Percentiles rank a stretch among this genome's conserved stretches.
Evolutionary conservation across 2,113 vertebrate species (phyloP).

Genomic region (Neopipo cinnamomea): DNA sequence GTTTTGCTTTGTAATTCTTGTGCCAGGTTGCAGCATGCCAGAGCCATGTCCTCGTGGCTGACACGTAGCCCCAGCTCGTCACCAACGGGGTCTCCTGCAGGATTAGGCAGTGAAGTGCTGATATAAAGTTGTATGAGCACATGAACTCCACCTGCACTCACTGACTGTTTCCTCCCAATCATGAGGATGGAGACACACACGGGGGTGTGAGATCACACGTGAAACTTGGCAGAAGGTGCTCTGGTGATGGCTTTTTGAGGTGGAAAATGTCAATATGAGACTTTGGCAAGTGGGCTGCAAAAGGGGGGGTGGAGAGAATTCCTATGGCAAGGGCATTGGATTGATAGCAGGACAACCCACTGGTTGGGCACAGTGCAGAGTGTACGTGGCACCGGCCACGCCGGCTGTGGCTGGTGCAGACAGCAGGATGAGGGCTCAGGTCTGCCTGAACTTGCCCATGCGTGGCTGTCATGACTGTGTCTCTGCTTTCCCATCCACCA

Average conservation of each 20-base stretch:
- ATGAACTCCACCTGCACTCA: fast-evolving
- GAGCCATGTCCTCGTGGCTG: not conserved
- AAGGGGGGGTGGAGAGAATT: not conserved
- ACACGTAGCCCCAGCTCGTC: not conserved
- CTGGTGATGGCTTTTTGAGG: not conserved
- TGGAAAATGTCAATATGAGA: fast-evolving
- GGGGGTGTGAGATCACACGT: fast-evolving
- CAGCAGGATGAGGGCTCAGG: not conserved
- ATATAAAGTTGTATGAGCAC: fast-evolving
- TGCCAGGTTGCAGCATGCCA: not conserved
- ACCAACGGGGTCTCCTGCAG: not conserved
- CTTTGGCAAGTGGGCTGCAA: not conserved
- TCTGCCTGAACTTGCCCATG: not conserved
- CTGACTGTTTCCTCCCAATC: fast-evolving
- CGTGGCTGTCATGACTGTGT: not conserved
- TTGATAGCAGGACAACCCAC: not conserved
- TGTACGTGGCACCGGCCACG: fast-evolving
- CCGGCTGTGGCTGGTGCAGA: not conserved
- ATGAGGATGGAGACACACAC: fast-evolving
- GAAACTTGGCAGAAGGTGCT: not conserved
- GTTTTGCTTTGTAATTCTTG: not conserved
- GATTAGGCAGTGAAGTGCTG: not conserved
- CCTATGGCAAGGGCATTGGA: fast-evolving
- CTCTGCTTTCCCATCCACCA: not conserved
- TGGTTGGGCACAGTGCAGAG: not conserved